Conservation (phyloP, 2,113 vertebrate species). For the Bombycilla garrulus region DNA sequence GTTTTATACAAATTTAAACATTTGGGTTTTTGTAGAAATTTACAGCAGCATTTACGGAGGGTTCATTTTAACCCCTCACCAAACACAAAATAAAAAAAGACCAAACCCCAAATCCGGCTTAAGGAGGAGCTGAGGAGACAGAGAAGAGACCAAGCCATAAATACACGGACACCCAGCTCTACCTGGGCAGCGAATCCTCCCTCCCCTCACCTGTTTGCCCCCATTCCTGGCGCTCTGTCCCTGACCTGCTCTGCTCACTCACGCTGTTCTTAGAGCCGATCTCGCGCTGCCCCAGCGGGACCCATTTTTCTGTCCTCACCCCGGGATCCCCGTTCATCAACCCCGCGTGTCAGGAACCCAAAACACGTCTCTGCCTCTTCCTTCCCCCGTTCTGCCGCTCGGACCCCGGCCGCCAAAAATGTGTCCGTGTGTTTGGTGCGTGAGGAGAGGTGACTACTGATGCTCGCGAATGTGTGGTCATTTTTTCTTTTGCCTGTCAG, state of each 20-base stretch:
- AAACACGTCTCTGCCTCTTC: conserved; percentile 28
- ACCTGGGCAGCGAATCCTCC: conserved; percentile 6
- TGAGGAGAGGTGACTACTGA: conserved; percentile 29
- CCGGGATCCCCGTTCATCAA: conserved; percentile 45
- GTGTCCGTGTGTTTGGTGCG: background rate
- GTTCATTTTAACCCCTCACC: background rate
- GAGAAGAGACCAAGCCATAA: background rate
- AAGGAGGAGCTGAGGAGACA: background rate
- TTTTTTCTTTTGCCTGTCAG: conserved; percentile 46
- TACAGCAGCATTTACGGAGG: background rate
- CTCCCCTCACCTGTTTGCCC: conserved; percentile 13
- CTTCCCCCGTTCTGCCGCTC: background rate
- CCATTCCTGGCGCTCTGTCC: conserved; percentile 27
- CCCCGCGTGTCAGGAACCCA: conserved; percentile 21
- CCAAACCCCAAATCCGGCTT: background rate
- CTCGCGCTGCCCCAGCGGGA: conserved; percentile 58
- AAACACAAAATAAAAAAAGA: background rate
- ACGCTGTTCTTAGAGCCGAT: conserved; percentile 62
- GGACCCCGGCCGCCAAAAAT: background rate
- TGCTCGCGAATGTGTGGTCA: conserved; percentile 55
- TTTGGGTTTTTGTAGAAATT: too few relatives aligned
- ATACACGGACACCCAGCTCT: background rate
- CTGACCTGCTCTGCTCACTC: conserved; percentile 71
- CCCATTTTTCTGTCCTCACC: conserved; percentile 75
- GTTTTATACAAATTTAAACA: background rate